Evolutionary conservation across 2,113 vertebrate genomes (phyloP).

Genomic region (Brachypteracias leptosomus): DNA sequence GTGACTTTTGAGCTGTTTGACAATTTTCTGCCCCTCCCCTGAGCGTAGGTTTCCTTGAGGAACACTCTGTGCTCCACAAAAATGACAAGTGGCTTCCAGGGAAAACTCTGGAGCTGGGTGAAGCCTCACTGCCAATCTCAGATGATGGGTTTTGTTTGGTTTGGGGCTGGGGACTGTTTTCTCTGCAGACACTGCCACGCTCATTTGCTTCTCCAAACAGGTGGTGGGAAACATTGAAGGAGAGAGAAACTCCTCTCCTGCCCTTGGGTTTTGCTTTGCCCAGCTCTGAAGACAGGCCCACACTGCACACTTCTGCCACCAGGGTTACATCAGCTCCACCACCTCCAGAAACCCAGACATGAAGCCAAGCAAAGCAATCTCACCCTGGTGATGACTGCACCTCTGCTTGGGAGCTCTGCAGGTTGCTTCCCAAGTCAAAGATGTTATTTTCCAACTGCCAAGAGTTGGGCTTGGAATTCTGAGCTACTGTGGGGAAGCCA

Average conservation of each 20-base stretch:
- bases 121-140: background rate
- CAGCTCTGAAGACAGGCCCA: background rate
- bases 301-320: background rate
- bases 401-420: background rate
- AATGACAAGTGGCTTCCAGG: background rate
- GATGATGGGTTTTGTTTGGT: background rate
- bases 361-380: constrained; percentile 16
- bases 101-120: background rate
- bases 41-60: background rate
- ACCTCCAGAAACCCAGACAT: background rate
- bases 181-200: background rate
- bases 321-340: background rate
- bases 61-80: background rate
- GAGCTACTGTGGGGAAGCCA: background rate
- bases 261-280: background rate
- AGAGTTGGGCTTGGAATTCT: accelerated
- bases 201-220: background rate
- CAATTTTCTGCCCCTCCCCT: background rate
- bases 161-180: background rate
- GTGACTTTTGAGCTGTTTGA: background rate
- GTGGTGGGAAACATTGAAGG: background rate
- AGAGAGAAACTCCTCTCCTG: background rate
- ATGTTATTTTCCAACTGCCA: accelerated
- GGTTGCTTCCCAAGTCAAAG: background rate
- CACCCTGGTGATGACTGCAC: background rate